These are phyloP conservation scores for Megaptera novaeangliae DNA, from an alignment of 2,113 vertebrate genomes.

Conservation along the genomic window DNA sequence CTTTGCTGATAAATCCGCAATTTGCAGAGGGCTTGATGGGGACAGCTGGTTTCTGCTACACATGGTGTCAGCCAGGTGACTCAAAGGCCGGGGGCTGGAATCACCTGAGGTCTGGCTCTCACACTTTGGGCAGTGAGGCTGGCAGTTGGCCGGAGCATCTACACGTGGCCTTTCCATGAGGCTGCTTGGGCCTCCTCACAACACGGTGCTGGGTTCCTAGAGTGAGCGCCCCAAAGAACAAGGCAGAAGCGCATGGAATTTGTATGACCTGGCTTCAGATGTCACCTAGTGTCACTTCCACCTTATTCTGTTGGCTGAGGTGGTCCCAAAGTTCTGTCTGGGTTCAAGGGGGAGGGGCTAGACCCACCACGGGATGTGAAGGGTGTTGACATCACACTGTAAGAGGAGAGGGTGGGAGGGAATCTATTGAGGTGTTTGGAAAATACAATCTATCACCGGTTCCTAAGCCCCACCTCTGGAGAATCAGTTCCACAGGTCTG, in stretches of 20 bases:
- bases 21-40: background rate
- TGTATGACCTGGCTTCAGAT: background rate
- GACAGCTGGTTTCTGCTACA: background rate
- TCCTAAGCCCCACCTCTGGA: background rate
- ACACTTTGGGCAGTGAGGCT: background rate
- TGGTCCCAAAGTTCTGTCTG: background rate
- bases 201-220: background rate
- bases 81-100: background rate
- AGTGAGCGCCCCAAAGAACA: background rate
- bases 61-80: background rate
- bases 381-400: background rate
- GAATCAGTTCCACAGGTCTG: background rate
- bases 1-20: background rate
- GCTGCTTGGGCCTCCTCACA: background rate
- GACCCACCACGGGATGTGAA: background rate
- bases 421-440: background rate
- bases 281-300: background rate
- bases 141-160: background rate
- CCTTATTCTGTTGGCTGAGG: background rate
- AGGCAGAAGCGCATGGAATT: background rate
- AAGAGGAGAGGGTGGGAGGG: background rate
- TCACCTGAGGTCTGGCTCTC: background rate
- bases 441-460: background rate
- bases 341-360: background rate
- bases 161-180: background rate